These are phyloP conservation scores for Pentalonia nigronervosa DNA, from an alignment of 1,140 invertebrate species.

Conservation along the genomic window DNA sequence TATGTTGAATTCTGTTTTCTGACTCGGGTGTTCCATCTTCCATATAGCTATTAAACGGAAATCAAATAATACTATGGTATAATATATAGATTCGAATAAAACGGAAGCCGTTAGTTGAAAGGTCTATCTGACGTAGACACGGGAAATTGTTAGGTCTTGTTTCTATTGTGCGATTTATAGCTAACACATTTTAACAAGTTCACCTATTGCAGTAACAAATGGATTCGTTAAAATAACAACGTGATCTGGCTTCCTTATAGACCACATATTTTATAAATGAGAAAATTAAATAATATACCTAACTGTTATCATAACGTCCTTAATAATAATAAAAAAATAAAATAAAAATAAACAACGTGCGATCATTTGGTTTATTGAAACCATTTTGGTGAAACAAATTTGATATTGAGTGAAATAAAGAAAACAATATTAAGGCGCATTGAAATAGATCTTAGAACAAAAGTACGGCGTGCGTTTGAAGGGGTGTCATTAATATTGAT, in stretches of 20 bases:
- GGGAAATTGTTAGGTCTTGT: conserved; percentile 24
- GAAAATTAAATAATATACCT: neutral
- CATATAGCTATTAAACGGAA: neutral
- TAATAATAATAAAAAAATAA: neutral
- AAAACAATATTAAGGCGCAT: neutral
- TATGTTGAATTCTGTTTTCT: neutral
- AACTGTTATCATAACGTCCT: neutral
- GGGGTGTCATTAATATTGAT: neutral
- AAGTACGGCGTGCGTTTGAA: neutral
- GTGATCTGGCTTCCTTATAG: neutral
- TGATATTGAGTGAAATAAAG: neutral
- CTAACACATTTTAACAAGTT: neutral
- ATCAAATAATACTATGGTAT: conserved; percentile 12
- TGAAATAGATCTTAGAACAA: neutral
- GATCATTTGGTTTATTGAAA: neutral
- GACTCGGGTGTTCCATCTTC: neutral
- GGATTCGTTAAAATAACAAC: neutral
- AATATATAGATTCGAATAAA: conserved; percentile 20
- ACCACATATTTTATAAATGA: neutral
- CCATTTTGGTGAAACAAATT: neutral
- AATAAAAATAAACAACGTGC: neutral
- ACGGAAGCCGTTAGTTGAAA: conserved; percentile 34
- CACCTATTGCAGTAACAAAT: neutral
- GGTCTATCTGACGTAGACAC: neutral
- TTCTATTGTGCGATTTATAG: conserved; percentile 9